phyloP scores from a whole-genome alignment of 2,113 vertebrate genomes.

The Phylloscopus trochilus region DNA sequence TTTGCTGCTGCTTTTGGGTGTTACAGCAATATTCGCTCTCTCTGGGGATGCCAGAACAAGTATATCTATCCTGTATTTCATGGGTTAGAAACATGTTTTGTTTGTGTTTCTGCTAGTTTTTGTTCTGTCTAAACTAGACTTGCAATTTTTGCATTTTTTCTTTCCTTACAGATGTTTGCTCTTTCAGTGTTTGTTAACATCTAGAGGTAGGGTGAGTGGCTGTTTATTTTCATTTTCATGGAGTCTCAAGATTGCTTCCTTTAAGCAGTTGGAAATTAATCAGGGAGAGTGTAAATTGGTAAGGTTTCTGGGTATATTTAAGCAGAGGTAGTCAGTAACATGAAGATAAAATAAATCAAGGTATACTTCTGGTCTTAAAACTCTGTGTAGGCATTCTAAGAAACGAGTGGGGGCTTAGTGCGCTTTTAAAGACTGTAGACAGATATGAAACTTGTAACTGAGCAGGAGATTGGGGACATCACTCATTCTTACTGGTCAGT shows the following conservation, averaged over 20 bases:
- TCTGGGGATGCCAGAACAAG: not conserved
- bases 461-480: not conserved
- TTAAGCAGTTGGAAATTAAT: not conserved
- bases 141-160: accelerated
- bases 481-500: not conserved
- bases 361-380: not conserved
- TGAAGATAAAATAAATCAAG: not conserved
- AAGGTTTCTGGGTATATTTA: not conserved
- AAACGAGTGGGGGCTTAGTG: not conserved
- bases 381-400: not conserved
- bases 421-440: not conserved
- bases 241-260: not conserved
- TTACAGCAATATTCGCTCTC: not conserved
- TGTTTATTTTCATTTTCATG: not conserved
- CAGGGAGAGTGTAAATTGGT: not conserved
- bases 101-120: not conserved
- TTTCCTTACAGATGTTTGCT: not conserved
- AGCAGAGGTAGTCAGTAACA: not conserved
- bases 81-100: not conserved
- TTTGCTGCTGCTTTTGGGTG: not conserved
- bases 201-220: not conserved
- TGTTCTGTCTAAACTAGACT: not conserved
- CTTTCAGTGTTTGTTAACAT: not conserved
- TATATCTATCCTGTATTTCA: not conserved
- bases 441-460: not conserved